Evolutionary conservation across 2,888 invertebrate genomes (phyloP).

Genomic region (Drosophila ustulata): DNA sequence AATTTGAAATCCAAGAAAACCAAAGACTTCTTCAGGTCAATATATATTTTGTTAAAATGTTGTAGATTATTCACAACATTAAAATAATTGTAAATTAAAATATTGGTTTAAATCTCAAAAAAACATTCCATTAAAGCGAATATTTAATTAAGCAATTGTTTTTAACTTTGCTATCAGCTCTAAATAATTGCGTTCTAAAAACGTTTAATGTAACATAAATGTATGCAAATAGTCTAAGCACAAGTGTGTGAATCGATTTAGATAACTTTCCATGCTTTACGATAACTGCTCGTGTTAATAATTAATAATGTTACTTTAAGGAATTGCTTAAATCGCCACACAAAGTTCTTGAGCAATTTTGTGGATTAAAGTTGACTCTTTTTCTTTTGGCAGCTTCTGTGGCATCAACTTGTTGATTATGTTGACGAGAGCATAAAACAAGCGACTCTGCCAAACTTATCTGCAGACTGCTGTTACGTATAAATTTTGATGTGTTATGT

Average conservation of each 20-base stretch:
- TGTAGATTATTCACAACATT: no score
- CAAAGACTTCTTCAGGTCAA: no score
- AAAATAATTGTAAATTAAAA: no score
- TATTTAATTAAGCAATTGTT: no score
- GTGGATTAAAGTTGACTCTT: neutral
- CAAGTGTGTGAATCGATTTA: neutral
- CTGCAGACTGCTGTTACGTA: slow-evolving; percentile 9
- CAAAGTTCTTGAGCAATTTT: neutral
- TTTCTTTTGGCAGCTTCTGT: neutral
- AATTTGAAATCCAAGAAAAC: no score
- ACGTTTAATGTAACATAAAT: no score
- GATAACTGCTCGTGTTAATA: neutral
- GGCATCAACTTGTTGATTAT: slow-evolving; percentile 2
- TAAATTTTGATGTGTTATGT: slow-evolving; percentile 39
- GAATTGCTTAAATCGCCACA: neutral
- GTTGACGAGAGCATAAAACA: neutral
- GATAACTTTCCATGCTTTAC: neutral
- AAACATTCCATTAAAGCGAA: no score
- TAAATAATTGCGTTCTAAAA: no score
- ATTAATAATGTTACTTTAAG: neutral
- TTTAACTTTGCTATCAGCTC: no score
- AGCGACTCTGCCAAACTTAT: slow-evolving; percentile 8
- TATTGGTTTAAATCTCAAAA: no score
- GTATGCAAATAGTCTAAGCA: neutral
- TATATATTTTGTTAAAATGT: no score